These are phyloP conservation scores for Pseudochromis fuscus DNA, from an alignment of 2,797 vertebrate species.

Conservation along the genomic window DNA sequence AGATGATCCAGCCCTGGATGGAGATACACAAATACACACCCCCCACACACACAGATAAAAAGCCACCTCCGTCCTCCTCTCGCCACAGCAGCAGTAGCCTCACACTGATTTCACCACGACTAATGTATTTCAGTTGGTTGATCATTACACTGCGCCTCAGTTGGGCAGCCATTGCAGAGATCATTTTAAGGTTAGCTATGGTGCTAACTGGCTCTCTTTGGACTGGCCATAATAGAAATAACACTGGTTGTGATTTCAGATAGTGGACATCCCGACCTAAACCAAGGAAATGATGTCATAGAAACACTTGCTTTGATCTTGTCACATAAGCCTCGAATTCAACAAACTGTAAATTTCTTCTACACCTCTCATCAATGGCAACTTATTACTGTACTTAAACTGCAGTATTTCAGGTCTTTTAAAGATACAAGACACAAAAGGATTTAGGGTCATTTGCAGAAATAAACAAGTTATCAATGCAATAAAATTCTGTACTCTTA, in stretches of 20 bases:
- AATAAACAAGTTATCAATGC: too few species aligned
- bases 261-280: too few species aligned
- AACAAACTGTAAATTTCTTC: too few species aligned
- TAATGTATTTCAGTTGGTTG: slow-evolving; percentile 56
- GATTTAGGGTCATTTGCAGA: too few species aligned
- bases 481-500: too few species aligned
- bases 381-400: too few species aligned
- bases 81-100: slow-evolving; percentile 50
- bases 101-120: slow-evolving; percentile 51
- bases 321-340: too few species aligned
- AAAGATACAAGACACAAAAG: too few species aligned
- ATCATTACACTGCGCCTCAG: slow-evolving; percentile 61
- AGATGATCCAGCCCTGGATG: slow-evolving; percentile 30
- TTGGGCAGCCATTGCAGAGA: slow-evolving; percentile 50
- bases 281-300: too few species aligned
- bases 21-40: slow-evolving; percentile 13
- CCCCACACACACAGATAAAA: slow-evolving; percentile 50
- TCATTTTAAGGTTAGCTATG: slow-evolving; percentile 11
- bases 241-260: slow-evolving; percentile 9
- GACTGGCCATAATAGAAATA: slow-evolving; percentile 14
- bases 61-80: slow-evolving; percentile 41
- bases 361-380: too few species aligned
- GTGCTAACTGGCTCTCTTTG: slow-evolving; percentile 30
- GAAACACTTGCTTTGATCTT: too few species aligned
- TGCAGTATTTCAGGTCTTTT: too few species aligned